Base-by-base conservation (phyloP, 2,888 invertebrate species). In the Cactoblastis cactorum region DNA sequence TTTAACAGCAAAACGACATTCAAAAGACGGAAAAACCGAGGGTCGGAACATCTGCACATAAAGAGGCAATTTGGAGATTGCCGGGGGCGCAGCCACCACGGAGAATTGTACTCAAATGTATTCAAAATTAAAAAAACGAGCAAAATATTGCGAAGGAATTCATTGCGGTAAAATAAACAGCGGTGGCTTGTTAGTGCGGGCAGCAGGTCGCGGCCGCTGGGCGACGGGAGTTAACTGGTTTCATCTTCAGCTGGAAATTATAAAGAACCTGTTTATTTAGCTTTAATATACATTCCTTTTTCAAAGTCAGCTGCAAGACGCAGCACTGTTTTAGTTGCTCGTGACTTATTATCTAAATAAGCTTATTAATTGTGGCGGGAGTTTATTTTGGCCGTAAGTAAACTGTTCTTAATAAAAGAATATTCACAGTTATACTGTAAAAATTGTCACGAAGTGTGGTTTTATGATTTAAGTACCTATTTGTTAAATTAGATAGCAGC, bases 41-140 rank as follows among this genome's bases (percentile, higher is more conserved):
- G 86, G 85, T 84, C 76, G 88, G 83, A 84, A 85, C 87, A 86
- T 89, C 88, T 87, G 87, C 83, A 86, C 87, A 88, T 87, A 89
- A 89, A 89, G 87, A 88, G 88, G 88, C 88, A 89, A 89, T 89
- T 89, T 89, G 87, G 80, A 87, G 82, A 89, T 89, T 89, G 88
- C 88, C 87, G 81, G 81, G 83, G 88, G 87, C 87, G 76, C 83
- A 73, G 75, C 87, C 77, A 77, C 79, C 80, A 77, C 79, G 74
- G 78, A 78, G 85, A 83, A 87, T 87, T 86, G 84, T 86, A 77
- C 81, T 86, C 79, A 77, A 85, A 88, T 84, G 86, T 88, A 89
- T 87, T 85, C 86, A 85, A 87, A 86, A 84, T 86, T 83, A 84
- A 80, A 80, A 74, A 85, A 85, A 82, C 75, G 77, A 75, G 80